phyloP scores from a whole-genome alignment of 1,140 invertebrate species.

The Drosophila prosaltans region DNA sequence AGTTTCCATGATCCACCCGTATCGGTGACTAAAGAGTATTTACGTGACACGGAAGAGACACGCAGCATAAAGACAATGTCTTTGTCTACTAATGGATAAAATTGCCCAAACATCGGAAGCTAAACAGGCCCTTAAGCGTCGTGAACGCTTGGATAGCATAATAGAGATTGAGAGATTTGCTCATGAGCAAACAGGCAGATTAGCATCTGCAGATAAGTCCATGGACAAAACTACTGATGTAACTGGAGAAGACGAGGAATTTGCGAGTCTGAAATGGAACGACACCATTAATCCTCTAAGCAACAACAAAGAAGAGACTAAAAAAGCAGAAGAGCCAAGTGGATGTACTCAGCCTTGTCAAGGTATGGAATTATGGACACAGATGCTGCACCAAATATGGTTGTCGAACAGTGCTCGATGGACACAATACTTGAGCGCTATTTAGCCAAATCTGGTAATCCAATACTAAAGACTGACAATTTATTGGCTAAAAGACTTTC shows the following conservation, averaged over 20 bases:
- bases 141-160: constrained; percentile 75
- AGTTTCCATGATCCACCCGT: constrained; percentile 90
- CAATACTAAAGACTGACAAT: constrained; percentile 47
- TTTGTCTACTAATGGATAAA: constrained; percentile 64
- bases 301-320: constrained; percentile 5
- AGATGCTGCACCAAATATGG: constrained; percentile 52
- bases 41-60: constrained; percentile 67
- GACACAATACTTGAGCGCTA: constrained; percentile 71
- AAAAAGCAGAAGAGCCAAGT: constrained; percentile 20
- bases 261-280: constrained; percentile 65
- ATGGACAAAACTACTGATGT: constrained; percentile 52
- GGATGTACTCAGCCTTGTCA: not conserved
- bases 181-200: constrained; percentile 62
- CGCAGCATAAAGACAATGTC: constrained; percentile 68
- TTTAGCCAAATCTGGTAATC: constrained; percentile 34
- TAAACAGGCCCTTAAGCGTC: constrained; percentile 63
- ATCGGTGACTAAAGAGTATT: constrained; percentile 83
- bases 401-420: constrained; percentile 55
- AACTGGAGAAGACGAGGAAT: constrained; percentile 53
- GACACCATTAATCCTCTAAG: constrained; percentile 42
- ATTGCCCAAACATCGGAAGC: constrained; percentile 47
- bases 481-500: constrained; percentile 75
- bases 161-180: constrained; percentile 77
- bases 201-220: constrained; percentile 50
- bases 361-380: constrained; percentile 47